Percentiles rank a stretch among this genome's conserved stretches.
Conservation (phyloP, 2,888 invertebrate genomes). For the Phytoseiulus persimilis region DNA sequence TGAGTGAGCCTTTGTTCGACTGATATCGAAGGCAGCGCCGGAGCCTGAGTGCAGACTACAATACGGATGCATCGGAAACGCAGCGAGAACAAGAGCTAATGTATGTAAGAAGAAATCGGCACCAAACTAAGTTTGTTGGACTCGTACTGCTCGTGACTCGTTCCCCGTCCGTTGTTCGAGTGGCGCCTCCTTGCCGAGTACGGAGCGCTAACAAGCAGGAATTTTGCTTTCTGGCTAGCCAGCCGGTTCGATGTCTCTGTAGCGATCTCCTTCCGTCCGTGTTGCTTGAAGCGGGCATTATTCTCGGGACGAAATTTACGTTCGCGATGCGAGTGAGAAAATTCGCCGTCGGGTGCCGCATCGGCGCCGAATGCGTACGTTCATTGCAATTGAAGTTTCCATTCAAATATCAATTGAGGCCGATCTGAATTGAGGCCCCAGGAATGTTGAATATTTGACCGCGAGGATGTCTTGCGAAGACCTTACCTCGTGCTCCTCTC, state of each 20-base stretch:
- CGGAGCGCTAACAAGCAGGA: neutral
- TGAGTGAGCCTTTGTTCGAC: neutral
- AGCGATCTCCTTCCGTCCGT: neutral
- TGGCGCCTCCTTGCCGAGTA: neutral
- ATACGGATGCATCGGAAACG: neutral
- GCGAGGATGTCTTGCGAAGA: too few relatives aligned
- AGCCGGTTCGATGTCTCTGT: too few relatives aligned
- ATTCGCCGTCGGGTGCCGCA: neutral
- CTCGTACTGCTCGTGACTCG: neutral
- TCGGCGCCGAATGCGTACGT: neutral
- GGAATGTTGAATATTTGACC: too few relatives aligned
- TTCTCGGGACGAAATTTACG: neutral
- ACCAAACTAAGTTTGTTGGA: neutral
- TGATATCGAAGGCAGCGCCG: neutral
- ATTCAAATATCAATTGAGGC: neutral
- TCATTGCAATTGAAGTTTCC: neutral
- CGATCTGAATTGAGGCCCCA: neutral
- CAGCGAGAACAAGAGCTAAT: neutral
- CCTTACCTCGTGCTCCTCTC: too few relatives aligned
- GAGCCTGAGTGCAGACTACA: neutral
- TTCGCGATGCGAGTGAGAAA: neutral
- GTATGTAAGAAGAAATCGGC: neutral
- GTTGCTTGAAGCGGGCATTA: neutral
- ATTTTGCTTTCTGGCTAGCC: too few relatives aligned
- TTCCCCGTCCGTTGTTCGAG: neutral